A percentile compares a stretch with the other conserved stretches of the same genome.
phyloP scores from a whole-genome alignment of 2,888 invertebrate genomes.

The Apotomis capreana region DNA sequence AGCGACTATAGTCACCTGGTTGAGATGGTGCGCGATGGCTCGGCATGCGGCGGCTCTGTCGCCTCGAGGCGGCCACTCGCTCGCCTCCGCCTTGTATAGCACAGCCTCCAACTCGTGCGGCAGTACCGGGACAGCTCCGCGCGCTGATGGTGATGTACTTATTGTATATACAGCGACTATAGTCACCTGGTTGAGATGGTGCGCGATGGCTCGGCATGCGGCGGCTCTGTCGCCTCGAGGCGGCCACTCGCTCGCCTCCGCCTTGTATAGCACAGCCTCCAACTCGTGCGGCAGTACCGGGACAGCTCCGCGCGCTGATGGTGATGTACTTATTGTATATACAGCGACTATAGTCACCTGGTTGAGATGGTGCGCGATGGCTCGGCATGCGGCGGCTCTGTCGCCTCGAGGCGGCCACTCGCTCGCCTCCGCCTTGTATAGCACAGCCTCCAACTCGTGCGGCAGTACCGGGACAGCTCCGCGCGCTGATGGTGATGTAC shows the following conservation, averaged over 20 bases:
- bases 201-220: slow-evolving; percentile 84
- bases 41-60: slow-evolving; percentile 90
- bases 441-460: slow-evolving; percentile 90
- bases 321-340: slow-evolving; percentile 66
- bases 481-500: slow-evolving; percentile 85
- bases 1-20: slow-evolving; percentile 51
- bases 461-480: slow-evolving; percentile 92
- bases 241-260: slow-evolving; percentile 92
- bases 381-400: slow-evolving; percentile 88
- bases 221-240: slow-evolving; percentile 87
- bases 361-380: slow-evolving; percentile 64
- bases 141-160: slow-evolving; percentile 83
- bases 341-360: slow-evolving; percentile 49
- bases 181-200: slow-evolving; percentile 62
- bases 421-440: slow-evolving; percentile 89
- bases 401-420: slow-evolving; percentile 92
- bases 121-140: slow-evolving; percentile 92
- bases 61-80: slow-evolving; percentile 91
- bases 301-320: slow-evolving; percentile 90
- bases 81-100: slow-evolving; percentile 88
- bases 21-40: slow-evolving; percentile 66
- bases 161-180: too few relatives aligned
- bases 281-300: slow-evolving; percentile 92
- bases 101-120: slow-evolving; percentile 91
- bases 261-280: slow-evolving; percentile 89